Evolutionary conservation across 2,113 vertebrate species (phyloP), one percentile per base, ranked within the genome.

Genomic region (Psammodynastes pulverulentus): DNA sequence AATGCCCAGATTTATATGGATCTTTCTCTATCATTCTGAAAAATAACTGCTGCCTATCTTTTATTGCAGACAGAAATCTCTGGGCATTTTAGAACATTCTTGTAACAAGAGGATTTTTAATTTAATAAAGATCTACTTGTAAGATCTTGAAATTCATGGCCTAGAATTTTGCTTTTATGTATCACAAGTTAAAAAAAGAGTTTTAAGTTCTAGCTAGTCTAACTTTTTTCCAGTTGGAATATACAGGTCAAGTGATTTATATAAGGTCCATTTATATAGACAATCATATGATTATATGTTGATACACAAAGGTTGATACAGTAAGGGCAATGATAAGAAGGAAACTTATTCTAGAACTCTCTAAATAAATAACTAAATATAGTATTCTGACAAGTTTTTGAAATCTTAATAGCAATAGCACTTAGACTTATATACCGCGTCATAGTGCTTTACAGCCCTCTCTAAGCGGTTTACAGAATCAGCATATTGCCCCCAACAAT

Each of bases 61-160:
- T 29, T 86, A n/a, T 91, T 94, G 88, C 84, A 93, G 90, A 94
- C 86, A 53, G 92, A 91, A 94, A 53, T 92, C 84, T 94, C 79
- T 9, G 53, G 21, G 92, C 15, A 5, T 13, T 92, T 93, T 93
- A 49, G 13, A 48, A n/a, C 56, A 49, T 34, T 21, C 46, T 90
- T 90, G 21, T 34, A 51, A 49, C 85, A 29, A 49, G 48, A n/a
- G 6, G 13, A 13, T n/a, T 79, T 17, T 79, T 79, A 79, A 79
- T 79, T 79, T 79, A 79, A 19, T 19, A 19, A 79, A 19, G 6
- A 8, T 19, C 48, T 86, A 29, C 26, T 86, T 86, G n/a, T 86
- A 51, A 51, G 13, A 19, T 51, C 85, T 51, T 86, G 85, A 86
- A 86, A 2, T 49, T 29, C 7, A 51, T 86, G 48, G 13, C 2